Evolutionary conservation across 2,113 vertebrate genomes (phyloP), one percentile per base, ranked within the genome.

Genomic region (Tupaia chinensis): DNA sequence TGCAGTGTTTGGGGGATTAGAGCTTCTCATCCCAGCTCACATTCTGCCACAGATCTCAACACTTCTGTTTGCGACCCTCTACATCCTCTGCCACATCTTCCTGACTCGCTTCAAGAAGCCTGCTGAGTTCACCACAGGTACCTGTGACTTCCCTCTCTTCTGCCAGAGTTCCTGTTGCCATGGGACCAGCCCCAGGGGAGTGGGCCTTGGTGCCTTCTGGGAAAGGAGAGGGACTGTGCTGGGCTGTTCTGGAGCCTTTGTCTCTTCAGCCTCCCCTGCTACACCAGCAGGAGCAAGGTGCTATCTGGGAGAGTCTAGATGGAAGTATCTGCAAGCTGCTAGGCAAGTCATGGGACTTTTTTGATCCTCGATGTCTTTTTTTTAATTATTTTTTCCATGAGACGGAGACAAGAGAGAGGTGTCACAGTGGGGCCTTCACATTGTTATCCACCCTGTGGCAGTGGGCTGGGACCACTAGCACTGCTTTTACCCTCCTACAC

Each of bases 101-200:
- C 99, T 99, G 97, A 99, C 99, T 32, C 99, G 98, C 98, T 99
- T 99, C 98, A 99, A 99, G 99, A 99, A 99, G 98, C 98, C 99
- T 84, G 98, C 99, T 0, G 99, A 99, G 97, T 99, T 99, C 86
- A 92, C 99, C 65, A 99, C 99, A 96, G 99, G 99, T 99, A 97
- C 96, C 76, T 65, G 60, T 14, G 15, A 53, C 0, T 0, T 65
- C 23, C 65, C 85, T 91, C 15, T 32, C 53, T 95, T 10, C 69
- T 79, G 56, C 86, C 0, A 6, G 17, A 61, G 44, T 87, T 72
- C 58, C 5, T 0, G 14, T 91, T 13, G 3, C 91, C 84, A 86
- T 1, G 2, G 56, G 73, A 25, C 69, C 68, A 81, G 53, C 83
- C 95, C 96, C 86, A 72, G 70, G 95, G 93, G 95, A 96, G 76